Evolutionary conservation across 2,888 invertebrate species (phyloP).

Genomic region (Sthenelais limicola): DNA sequence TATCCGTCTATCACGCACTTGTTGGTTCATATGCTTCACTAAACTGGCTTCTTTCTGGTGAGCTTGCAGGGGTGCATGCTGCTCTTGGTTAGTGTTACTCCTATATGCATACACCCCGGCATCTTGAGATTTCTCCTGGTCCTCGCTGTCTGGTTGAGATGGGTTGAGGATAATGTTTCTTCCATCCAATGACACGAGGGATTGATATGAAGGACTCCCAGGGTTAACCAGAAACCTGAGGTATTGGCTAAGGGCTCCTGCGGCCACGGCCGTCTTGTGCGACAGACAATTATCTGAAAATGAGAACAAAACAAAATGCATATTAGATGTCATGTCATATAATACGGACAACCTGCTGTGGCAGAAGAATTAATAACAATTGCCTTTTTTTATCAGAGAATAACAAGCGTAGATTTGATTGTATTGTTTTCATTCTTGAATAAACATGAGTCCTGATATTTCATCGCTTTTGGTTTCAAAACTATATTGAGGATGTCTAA

Average conservation of each 20-base stretch:
- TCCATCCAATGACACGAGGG: conserved; percentile 23
- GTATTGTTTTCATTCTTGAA: no score
- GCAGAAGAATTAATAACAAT: no score
- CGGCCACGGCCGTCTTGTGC: conserved; percentile 69
- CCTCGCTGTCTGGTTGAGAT: no score
- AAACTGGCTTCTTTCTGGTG: background rate
- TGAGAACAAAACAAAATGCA: background rate
- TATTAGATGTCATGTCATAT: background rate
- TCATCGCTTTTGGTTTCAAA: no score
- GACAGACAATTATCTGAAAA: conserved; percentile 66
- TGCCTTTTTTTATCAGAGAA: no score
- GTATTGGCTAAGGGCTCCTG: conserved; percentile 67
- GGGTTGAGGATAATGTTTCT: conserved; percentile 44
- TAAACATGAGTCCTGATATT: no score
- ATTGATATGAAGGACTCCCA: conserved; percentile 43
- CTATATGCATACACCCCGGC: background rate
- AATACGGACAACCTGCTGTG: no score
- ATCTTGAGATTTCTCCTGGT: background rate
- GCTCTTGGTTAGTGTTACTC: background rate
- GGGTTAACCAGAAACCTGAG: conserved; percentile 63
- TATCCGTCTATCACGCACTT: background rate
- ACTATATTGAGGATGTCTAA: no score
- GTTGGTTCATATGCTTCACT: background rate
- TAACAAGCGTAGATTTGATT: no score
- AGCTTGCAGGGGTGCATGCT: background rate